Evolutionary conservation across 2,888 invertebrate genomes (phyloP), one percentile per base, ranked within the genome.

Genomic region (Thereva unica): DNA sequence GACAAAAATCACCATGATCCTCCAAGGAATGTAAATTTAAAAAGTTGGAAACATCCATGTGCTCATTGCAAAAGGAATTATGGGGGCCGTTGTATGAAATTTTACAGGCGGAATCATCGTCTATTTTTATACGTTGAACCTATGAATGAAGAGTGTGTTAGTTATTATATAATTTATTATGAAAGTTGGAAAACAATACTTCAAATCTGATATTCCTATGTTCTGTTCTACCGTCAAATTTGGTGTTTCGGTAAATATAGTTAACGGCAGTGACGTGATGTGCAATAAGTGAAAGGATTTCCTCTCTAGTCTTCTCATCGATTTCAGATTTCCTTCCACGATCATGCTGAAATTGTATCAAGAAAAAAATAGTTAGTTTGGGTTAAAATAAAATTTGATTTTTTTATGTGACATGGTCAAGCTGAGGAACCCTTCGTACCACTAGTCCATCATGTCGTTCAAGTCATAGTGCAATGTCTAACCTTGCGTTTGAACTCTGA

Each of bases 21-120:
- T 93, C 92, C 71, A 97, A 85, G 8, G 98, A 98, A 82, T 99
- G 98, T 52, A 98, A 86, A 83, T 99, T 99, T 67, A 99, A 85
- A 83, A 97, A 99, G 83, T 99, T 99, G 75, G 96, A 97, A 70
- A 99, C 99, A 80, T 99, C 99, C 76, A 99, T 97, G 82, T 98
- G 97, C 77, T 93, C 93, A 82, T 92, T 86, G 79, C 97, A 98
- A 82, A 96, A 98, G 71, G 91, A 92, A 82, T 93, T 93, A 72
- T 87, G 85, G 69, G 91, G 92, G 59, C 87, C 86, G 72, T 85
- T 86, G 67, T 84, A 83, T 23, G 84, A 81, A 38, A 77, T 77
- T 57, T 85, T 85, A 76, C 89, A 89, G 75, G 93, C 90, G 0
- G 91, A 87, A 78, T 95, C 92, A 77, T 96, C 95, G 82, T 96